These are phyloP conservation scores for Ischnura elegans DNA, from an alignment of 2,888 invertebrate species.

Conservation along the genomic window DNA sequence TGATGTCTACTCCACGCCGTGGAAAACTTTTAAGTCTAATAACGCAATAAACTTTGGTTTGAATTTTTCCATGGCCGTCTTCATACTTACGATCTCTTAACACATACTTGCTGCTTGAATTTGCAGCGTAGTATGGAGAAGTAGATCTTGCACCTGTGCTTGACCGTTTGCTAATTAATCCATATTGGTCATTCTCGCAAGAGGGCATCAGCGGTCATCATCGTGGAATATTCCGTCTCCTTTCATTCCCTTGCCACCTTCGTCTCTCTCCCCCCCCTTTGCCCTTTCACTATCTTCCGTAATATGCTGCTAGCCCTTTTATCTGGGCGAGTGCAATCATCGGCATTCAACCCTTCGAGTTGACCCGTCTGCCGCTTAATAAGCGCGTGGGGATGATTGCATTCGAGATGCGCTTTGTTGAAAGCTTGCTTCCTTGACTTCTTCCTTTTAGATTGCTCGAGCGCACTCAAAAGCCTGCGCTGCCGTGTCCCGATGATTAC, in stretches of 20 bases:
- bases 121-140: too few relatives aligned
- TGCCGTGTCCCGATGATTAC: background rate
- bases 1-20: too few relatives aligned
- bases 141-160: too few relatives aligned
- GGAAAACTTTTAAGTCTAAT: too few relatives aligned
- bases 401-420: background rate
- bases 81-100: too few relatives aligned
- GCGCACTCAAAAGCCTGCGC: background rate
- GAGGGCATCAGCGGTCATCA: background rate
- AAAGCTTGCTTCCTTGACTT: background rate
- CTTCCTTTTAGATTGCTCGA: background rate
- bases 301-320: background rate
- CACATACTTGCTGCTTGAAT: too few relatives aligned
- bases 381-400: conserved; percentile 2
- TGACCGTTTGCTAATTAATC: too few relatives aligned
- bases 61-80: too few relatives aligned
- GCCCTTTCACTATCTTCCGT: too few relatives aligned
- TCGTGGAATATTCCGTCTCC: background rate
- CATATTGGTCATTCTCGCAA: too few relatives aligned
- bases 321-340: background rate
- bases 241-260: background rate
- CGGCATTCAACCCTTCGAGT: background rate
- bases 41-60: too few relatives aligned
- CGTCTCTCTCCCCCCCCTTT: background rate
- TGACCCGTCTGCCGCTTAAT: background rate